These are phyloP conservation scores for Aviceda leuphotes DNA, from an alignment of 2,797 vertebrate species.

Conservation along the genomic window DNA sequence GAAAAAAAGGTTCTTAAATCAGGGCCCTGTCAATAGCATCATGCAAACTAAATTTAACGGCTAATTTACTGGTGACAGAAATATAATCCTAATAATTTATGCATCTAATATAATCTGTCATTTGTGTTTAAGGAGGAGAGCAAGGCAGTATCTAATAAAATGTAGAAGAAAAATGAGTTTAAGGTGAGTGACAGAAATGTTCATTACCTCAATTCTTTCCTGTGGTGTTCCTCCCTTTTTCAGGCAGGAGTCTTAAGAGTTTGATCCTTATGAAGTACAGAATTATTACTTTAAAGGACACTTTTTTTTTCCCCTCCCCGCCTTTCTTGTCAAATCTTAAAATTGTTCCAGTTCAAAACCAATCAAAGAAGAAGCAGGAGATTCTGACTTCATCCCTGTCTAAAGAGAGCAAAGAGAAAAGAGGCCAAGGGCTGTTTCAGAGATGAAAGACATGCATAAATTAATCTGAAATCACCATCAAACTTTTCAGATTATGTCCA, in stretches of 20 bases:
- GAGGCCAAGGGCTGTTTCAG: neutral
- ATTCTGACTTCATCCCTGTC: neutral
- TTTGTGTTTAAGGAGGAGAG: constrained; percentile 53
- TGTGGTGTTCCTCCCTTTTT: constrained; percentile 3
- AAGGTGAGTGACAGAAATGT: constrained; percentile 50
- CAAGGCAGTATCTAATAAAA: constrained; percentile 50
- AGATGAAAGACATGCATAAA: neutral
- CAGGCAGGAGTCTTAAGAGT: neutral
- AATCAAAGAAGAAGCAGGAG: constrained; percentile 1
- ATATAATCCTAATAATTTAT: constrained; percentile 65
- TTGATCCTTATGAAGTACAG: constrained; percentile 18
- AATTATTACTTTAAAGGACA: constrained; percentile 33
- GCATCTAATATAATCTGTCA: constrained; percentile 63
- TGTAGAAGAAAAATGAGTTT: constrained; percentile 35
- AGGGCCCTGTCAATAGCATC: constrained; percentile 34
- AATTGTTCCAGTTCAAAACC: constrained; percentile 10
- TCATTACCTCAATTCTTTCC: constrained; percentile 37
- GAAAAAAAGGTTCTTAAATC: neutral
- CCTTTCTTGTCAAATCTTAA: constrained; percentile 6
- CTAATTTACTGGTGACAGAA: constrained; percentile 65
- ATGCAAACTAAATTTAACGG: constrained; percentile 57
- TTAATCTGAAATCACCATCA: neutral
- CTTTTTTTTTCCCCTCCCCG: neutral
- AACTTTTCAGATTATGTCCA: neutral
- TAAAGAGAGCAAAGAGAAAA: neutral